These are phyloP conservation scores for Diglossa cyanea DNA, from an alignment of 2,797 vertebrate species.

Conservation along the genomic window DNA sequence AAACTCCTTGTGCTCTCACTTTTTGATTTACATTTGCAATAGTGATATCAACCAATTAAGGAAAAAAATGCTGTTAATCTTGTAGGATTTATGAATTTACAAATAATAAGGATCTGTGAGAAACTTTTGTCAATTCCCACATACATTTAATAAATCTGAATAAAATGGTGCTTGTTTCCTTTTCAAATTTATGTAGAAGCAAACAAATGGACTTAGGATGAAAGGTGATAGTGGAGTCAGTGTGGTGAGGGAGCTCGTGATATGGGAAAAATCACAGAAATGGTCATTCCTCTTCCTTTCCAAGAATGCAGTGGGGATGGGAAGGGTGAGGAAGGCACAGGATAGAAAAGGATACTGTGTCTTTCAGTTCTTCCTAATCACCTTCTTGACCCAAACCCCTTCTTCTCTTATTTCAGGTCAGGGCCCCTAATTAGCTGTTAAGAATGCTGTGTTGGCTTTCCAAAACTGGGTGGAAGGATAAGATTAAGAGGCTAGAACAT, in stretches of 20 bases:
- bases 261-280: not conserved
- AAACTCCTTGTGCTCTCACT: not conserved
- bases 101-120: not conserved
- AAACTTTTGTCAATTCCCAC: not conserved
- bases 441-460: not conserved
- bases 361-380: not conserved
- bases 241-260: not conserved
- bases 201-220: not conserved
- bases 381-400: not conserved
- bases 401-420: not conserved
- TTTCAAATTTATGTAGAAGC: not conserved
- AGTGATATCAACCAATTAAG: not conserved
- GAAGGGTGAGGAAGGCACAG: accelerated
- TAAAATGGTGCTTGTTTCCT: not conserved
- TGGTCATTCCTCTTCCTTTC: not conserved
- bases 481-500: not conserved
- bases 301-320: accelerated
- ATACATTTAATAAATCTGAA: not conserved
- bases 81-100: not conserved
- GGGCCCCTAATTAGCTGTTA: not conserved
- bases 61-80: not conserved
- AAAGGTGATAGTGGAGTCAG: not conserved
- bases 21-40: not conserved
- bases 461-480: not conserved
- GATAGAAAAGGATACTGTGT: not conserved